Evolutionary conservation across 37 sponge, comb jelly and placozoan species (phyloP), one percentile per base, ranked within the genome.

Genomic region (Halichondria panicea): DNA sequence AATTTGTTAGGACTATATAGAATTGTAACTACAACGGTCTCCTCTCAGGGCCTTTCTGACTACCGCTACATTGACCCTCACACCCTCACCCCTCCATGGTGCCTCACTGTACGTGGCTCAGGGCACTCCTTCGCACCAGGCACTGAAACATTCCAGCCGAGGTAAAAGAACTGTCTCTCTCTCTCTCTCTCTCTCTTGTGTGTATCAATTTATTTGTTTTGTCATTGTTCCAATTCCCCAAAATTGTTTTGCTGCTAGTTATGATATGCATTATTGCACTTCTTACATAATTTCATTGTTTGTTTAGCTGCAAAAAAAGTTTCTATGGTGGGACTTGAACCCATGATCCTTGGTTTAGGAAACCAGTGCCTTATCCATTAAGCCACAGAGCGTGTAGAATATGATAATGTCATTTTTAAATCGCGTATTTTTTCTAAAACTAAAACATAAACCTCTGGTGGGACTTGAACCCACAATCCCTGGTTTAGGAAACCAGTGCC

Each of bases 31-130:
- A 54, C 50, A 54, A 36, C 11, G 27, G 67, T 34, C 11, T 66
- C 40, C 22, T 36, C 11, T 36, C 62, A 85, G 85, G 43, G 43
- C 19, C 66, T 86, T 13, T 21, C 39, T 38, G 72, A 81, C 56
- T 76, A 71, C 27, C 67, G 28, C 34, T 22, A 21, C 43, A 72
- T 70, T 24, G 66, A 66, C 28, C 75, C 82, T 41, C 38, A 56
- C 45, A 73, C 80, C 22, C 61, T 93, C 27, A 68, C 75, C 22
- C 88, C 89, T 27, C 86, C 94, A 11, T 97, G 97, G 97, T 93
- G 92, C 60, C 38, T 84, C 41, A 57, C 83, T n/a, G 78, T 93
- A 13, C 48, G 32, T 24, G 83, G 78, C 31, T 72, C 77, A 25
- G 97, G 94, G 0, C 89, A 97, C 75, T 86, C 92, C 61, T 93